Evolutionary conservation across 2,797 vertebrate genomes (phyloP).

Genomic region (Enteromius argenteus): DNA sequence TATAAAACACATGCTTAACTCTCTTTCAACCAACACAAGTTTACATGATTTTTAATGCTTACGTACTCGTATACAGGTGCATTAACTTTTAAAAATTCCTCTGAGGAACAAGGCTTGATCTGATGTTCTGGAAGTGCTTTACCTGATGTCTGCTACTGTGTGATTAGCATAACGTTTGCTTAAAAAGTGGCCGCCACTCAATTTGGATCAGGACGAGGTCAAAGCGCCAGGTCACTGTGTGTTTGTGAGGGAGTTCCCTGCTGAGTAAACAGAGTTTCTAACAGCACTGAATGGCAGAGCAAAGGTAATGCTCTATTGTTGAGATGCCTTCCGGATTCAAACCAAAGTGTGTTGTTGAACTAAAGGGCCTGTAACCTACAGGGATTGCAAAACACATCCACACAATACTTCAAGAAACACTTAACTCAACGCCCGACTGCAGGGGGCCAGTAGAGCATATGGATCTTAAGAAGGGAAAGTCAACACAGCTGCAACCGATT

Average conservation of each 20-base stretch:
- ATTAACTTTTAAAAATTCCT: neutral
- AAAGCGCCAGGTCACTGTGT: neutral
- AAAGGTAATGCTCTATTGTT: conserved; percentile 57
- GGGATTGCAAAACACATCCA: conserved; percentile 40
- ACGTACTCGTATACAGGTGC: neutral
- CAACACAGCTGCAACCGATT: conserved; percentile 63
- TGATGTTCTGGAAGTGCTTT: neutral
- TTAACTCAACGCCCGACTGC: neutral
- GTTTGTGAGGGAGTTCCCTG: conserved; percentile 50
- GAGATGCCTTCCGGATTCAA: conserved; percentile 16
- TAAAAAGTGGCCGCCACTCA: neutral
- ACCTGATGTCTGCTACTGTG: neutral
- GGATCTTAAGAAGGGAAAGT: conserved; percentile 21
- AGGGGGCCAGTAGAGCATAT: conserved; percentile 4
- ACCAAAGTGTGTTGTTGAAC: conserved; percentile 32
- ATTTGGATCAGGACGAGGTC: conserved; percentile 13
- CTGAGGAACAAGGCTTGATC: neutral
- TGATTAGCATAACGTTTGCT: neutral
- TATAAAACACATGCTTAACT: conserved; percentile 65
- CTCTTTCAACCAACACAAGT: conserved; percentile 25
- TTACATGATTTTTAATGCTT: conserved; percentile 21
- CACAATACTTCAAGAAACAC: conserved; percentile 30
- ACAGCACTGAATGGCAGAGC: neutral
- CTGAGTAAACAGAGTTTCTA: conserved; percentile 42
- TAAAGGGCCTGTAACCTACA: conserved; percentile 47